Percentiles rank a stretch among this genome's conserved stretches.
These are phyloP conservation scores for Philhelius pedissequus DNA, from an alignment of 2,888 invertebrate species.

Conservation along the genomic window DNA sequence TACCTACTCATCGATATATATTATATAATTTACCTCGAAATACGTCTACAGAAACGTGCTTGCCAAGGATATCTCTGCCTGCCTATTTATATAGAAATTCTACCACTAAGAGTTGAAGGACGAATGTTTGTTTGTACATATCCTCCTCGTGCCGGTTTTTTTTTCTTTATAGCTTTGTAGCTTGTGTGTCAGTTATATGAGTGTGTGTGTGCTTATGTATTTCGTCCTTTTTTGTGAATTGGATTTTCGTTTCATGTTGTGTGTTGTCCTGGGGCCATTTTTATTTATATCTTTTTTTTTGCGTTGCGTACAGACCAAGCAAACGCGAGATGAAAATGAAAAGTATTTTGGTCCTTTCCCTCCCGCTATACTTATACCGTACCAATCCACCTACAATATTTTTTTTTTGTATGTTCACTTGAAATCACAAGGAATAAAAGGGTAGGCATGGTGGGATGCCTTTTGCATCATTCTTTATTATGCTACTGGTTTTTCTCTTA, in stretches of 20 bases:
- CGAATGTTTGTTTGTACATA: constrained; percentile 57
- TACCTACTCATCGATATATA: constrained; percentile 2
- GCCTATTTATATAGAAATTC: constrained; percentile 40
- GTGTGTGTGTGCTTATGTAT: neutral
- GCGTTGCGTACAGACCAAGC: constrained; percentile 36
- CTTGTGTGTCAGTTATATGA: neutral
- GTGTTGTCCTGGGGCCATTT: constrained; percentile 35
- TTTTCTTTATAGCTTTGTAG: constrained; percentile 1
- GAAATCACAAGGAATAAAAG: neutral
- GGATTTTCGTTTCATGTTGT: constrained; percentile 53
- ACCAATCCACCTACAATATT: neutral
- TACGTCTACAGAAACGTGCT: constrained; percentile 53
- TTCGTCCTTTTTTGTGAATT: constrained; percentile 44
- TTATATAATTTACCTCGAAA: neutral
- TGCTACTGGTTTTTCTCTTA: constrained; percentile 34
- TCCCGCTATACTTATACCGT: constrained; percentile 18
- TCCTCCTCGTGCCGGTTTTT: constrained; percentile 5
- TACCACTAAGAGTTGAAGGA: constrained; percentile 63
- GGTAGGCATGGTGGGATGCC: neutral
- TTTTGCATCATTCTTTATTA: constrained; percentile 52
- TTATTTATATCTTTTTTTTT: constrained; percentile 24
- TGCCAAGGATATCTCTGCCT: constrained; percentile 49
- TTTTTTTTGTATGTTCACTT: constrained; percentile 10
- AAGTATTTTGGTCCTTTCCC: constrained; percentile 44
- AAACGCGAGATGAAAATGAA: constrained; percentile 61